Conservation (phyloP, 92 coral and sea anemone species). For the Bergia puertoricense region DNA sequence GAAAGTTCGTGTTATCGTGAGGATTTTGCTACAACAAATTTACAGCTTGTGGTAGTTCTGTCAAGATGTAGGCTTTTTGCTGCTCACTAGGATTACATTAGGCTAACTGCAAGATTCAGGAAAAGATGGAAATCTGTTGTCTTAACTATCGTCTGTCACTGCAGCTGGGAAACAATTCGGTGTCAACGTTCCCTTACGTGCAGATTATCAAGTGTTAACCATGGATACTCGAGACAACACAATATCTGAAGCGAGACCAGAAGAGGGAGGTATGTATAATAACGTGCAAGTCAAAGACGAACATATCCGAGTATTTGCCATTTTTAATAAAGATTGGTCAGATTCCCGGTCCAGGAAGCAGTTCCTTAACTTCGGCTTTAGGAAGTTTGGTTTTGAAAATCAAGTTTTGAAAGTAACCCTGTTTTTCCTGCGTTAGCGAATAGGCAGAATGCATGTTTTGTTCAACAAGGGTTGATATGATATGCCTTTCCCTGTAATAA, state of each 20-base stretch:
- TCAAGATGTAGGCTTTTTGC: not conserved
- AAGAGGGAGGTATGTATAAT: conserved; percentile 23
- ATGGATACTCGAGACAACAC: conserved; percentile 33
- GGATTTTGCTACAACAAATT: not conserved
- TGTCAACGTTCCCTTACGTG: not conserved
- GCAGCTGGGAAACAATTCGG: conserved; percentile 32
- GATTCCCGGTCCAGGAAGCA: too few species aligned
- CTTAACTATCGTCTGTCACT: conserved; percentile 4
- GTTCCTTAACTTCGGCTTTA: too few species aligned
- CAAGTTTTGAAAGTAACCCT: too few species aligned
- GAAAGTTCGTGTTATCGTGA: not conserved
- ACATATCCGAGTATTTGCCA: not conserved
- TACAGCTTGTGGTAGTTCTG: not conserved
- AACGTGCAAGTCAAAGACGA: not conserved
- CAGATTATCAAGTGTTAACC: not conserved
- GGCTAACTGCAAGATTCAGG: not conserved
- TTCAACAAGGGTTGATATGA: too few species aligned
- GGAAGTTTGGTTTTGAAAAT: too few species aligned
- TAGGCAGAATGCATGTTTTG: too few species aligned
- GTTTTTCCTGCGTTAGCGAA: too few species aligned
- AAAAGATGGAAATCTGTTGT: conserved; percentile 7
- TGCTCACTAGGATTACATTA: not conserved
- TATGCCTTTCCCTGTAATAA: too few species aligned
- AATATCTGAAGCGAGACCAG: conserved; percentile 5
- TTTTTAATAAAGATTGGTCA: too few species aligned